Evolutionary conservation across 2,113 vertebrate species (phyloP).

Genomic region (Anolis sagrei): DNA sequence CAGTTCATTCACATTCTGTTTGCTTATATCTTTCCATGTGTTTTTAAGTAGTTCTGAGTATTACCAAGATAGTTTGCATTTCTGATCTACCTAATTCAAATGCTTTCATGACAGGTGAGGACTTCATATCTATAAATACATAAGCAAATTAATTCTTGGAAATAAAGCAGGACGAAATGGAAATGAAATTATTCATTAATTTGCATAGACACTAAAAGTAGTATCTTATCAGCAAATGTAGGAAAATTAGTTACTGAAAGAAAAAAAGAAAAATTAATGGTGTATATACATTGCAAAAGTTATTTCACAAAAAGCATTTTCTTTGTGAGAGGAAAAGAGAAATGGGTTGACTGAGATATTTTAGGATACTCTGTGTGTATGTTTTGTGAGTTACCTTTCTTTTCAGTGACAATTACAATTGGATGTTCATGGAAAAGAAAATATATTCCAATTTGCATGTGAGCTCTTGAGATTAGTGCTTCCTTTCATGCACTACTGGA

Average conservation of each 20-base stretch:
- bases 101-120: background rate
- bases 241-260: slow-evolving; percentile 10
- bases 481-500: slow-evolving; percentile 68
- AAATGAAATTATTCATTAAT: background rate
- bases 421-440: slow-evolving; percentile 69
- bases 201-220: background rate
- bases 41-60: too few relatives aligned
- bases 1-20: too few relatives aligned
- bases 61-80: background rate
- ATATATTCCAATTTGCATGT: slow-evolving; percentile 64
- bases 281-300: slow-evolving; percentile 17
- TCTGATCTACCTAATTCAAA: background rate
- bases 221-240: background rate
- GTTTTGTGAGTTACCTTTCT: slow-evolving; percentile 63
- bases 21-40: too few relatives aligned
- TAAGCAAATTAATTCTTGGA: slow-evolving; percentile 33
- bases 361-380: slow-evolving; percentile 31
- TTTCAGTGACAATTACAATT: slow-evolving; percentile 71
- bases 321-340: slow-evolving; percentile 32
- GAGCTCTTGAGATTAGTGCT: slow-evolving; percentile 71
- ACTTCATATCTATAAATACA: background rate
- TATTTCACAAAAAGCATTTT: slow-evolving; percentile 37
- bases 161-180: slow-evolving; percentile 8
- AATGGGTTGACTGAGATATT: slow-evolving; percentile 41
- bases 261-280: slow-evolving; percentile 47